Conservation (phyloP, 1,140 invertebrate genomes). For the Drosophila kurseongensis region DNA sequence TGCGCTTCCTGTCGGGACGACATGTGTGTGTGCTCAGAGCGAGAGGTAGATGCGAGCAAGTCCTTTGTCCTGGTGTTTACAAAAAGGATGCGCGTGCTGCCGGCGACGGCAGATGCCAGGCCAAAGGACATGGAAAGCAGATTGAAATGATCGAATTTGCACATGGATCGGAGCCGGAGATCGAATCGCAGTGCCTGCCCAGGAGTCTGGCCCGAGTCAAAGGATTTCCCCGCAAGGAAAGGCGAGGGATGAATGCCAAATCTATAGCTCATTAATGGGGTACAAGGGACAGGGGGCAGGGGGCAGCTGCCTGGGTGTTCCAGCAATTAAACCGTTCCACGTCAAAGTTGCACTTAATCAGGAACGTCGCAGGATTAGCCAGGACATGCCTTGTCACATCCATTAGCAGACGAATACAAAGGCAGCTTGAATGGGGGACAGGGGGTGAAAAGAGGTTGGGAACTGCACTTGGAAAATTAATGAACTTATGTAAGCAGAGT, state of each 20-base stretch:
- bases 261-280: constrained; percentile 40
- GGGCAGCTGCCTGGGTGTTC: constrained; percentile 57
- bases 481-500: too few relatives aligned
- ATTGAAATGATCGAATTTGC: constrained; percentile 67
- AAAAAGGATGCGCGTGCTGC: constrained; percentile 75
- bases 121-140: constrained; percentile 26
- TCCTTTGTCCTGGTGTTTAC: constrained; percentile 49
- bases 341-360: constrained; percentile 74
- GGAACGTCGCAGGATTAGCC: constrained; percentile 33
- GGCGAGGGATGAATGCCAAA: constrained; percentile 41
- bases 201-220: constrained; percentile 39
- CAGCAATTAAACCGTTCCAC: constrained; percentile 53
- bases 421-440: constrained; percentile 2
- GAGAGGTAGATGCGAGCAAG: too few relatives aligned
- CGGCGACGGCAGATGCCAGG: constrained; percentile 55
- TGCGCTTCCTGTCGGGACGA: constrained; percentile 71
- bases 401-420: constrained; percentile 47
- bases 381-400: constrained; percentile 35
- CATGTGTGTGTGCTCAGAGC: constrained; percentile 51
- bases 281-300: background rate
- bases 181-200: constrained; percentile 19
- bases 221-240: constrained; percentile 34
- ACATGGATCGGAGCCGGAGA: constrained; percentile 45
- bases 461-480: background rate
- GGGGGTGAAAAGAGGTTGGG: background rate